These are phyloP conservation scores for Cheilosia urbana DNA, from an alignment of 2,888 invertebrate genomes.

Conservation along the genomic window DNA sequence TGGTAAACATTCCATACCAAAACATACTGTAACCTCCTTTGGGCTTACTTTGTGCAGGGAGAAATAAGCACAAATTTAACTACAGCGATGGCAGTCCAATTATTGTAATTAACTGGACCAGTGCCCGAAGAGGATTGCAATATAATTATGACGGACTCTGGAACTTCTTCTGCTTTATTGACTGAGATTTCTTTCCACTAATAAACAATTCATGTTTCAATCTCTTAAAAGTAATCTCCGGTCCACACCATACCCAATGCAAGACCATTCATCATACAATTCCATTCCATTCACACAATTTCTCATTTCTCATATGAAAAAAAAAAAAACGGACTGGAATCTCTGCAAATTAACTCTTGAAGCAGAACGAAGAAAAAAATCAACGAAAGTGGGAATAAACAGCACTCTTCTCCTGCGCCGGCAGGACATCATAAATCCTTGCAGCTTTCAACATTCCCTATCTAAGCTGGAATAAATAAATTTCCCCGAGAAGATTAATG, in stretches of 20 bases:
- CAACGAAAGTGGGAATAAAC: conserved; percentile 7
- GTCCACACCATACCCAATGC: neutral
- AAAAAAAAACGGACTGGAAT: neutral
- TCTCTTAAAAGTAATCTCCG: conserved; percentile 4
- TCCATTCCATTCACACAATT: neutral
- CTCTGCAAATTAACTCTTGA: conserved; percentile 36
- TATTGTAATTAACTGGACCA: too few species aligned
- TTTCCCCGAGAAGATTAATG: conserved; percentile 62
- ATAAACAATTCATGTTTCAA: conserved; percentile 8
- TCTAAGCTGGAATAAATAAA: conserved; percentile 58
- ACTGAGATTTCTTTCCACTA: neutral
- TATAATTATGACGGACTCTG: too few species aligned
- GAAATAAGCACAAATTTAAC: too few species aligned
- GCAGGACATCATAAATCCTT: conserved; percentile 67
- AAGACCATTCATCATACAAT: conserved; percentile 3
- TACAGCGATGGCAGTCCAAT: too few species aligned
- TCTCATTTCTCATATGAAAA: neutral
- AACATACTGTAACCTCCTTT: too few species aligned
- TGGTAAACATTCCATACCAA: too few species aligned
- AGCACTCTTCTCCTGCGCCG: neutral
- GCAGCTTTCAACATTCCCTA: conserved; percentile 53
- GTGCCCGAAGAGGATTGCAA: too few species aligned
- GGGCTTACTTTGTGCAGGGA: too few species aligned
- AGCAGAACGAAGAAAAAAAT: neutral
- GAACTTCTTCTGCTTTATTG: too few species aligned